Evolutionary conservation across 2,797 vertebrate genomes (phyloP).

Genomic region (Esox lucius): DNA sequence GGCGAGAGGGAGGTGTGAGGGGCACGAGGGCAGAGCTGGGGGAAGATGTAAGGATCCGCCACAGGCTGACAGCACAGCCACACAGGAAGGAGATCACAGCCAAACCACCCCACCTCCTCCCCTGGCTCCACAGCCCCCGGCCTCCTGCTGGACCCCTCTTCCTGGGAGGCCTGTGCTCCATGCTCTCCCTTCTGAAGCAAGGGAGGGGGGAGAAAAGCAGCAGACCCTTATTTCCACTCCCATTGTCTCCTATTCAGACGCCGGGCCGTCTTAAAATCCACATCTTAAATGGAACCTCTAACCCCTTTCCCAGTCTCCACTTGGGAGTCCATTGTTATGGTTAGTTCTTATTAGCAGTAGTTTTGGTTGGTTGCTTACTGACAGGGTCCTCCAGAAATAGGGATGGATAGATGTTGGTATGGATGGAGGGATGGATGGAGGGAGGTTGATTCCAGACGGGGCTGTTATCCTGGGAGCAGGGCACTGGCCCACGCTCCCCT

Average conservation of each 20-base stretch:
- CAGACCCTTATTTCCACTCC: not conserved
- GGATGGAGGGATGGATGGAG: slow-evolving; percentile 30
- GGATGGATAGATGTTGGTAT: slow-evolving; percentile 42
- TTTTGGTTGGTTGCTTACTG: not conserved
- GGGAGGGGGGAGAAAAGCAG: not conserved
- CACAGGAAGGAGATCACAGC: slow-evolving; percentile 78
- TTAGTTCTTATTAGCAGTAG: not conserved
- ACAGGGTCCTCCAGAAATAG: slow-evolving; percentile 31
- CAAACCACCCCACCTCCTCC: slow-evolving; percentile 51
- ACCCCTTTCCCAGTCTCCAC: not conserved
- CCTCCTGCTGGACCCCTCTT: slow-evolving; percentile 27
- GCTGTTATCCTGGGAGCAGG: slow-evolving; percentile 29
- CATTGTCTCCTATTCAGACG: not conserved
- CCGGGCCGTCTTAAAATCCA: not conserved
- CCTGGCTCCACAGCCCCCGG: slow-evolving; percentile 40
- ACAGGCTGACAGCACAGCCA: slow-evolving; percentile 76
- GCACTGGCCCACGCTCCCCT: not conserved
- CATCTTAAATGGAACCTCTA: not conserved
- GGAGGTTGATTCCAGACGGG: slow-evolving; percentile 7
- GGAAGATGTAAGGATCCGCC: slow-evolving; percentile 72
- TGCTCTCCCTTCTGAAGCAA: slow-evolving; percentile 12
- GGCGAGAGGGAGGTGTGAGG: slow-evolving; percentile 49
- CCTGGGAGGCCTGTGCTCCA: slow-evolving; percentile 58
- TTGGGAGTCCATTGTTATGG: not conserved
- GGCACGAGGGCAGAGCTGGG: slow-evolving; percentile 61